phyloP scores from a whole-genome alignment of 1,140 invertebrate genomes.

The Drosophila rhopaloa region DNA sequence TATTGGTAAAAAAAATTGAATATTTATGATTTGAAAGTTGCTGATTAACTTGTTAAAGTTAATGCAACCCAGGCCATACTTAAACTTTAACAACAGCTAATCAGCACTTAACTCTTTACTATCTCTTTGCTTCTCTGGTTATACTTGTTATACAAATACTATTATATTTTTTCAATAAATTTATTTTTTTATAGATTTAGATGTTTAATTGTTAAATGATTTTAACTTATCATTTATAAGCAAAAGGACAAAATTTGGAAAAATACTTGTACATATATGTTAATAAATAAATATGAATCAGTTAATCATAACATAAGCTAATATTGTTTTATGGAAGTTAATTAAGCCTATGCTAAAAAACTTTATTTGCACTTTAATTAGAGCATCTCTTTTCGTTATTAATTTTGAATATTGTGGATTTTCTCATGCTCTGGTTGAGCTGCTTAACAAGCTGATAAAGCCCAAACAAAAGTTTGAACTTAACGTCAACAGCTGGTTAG shows the following conservation, averaged over 20 bases:
- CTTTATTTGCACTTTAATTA: no score
- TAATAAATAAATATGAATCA: no score
- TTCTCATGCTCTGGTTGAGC: slow-evolving; percentile 10
- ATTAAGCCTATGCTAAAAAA: no score
- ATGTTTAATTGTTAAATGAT: no score
- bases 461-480: slow-evolving; percentile 35
- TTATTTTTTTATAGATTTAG: neutral
- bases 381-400: no score
- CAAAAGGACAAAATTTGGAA: no score
- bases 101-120: neutral
- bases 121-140: neutral
- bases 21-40: neutral
- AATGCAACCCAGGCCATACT: neutral
- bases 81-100: neutral
- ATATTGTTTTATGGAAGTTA: no score
- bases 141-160: no score
- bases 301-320: no score
- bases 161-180: slow-evolving; percentile 1
- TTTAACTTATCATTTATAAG: no score
- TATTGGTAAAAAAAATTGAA: no score
- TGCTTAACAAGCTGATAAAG: slow-evolving; percentile 14
- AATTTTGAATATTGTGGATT: slow-evolving; percentile 1
- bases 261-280: no score
- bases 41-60: neutral
- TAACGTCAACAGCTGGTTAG: slow-evolving; percentile 49